Evolutionary conservation across 2,113 vertebrate genomes (phyloP).

Genomic region (Albula goreensis): DNA sequence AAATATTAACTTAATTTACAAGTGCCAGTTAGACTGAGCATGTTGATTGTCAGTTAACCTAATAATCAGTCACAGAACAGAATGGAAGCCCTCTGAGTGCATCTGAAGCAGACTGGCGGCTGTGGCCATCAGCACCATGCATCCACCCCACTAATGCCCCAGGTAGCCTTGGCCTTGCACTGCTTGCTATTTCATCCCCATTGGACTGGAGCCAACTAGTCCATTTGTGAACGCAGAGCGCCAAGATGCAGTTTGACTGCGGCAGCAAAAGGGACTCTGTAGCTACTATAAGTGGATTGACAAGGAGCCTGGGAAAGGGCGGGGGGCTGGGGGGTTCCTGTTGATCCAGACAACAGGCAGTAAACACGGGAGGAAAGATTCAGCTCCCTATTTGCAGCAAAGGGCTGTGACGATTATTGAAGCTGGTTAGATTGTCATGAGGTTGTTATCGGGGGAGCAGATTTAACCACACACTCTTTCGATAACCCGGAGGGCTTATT

Average conservation of each 20-base stretch:
- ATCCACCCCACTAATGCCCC: conserved; percentile 8
- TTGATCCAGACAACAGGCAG: conserved; percentile 15
- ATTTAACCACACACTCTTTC: conserved; percentile 5
- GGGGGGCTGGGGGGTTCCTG: background rate
- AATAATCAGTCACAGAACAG: background rate
- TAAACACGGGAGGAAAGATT: background rate
- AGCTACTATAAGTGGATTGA: background rate
- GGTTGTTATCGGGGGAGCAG: background rate
- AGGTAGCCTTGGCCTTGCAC: background rate
- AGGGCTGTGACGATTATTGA: background rate
- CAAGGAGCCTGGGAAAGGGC: background rate
- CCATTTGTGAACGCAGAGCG: conserved; percentile 61
- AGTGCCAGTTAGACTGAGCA: background rate
- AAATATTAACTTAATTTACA: background rate
- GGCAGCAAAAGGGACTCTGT: conserved; percentile 47
- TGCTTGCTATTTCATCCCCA: conserved; percentile 8
- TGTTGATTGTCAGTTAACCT: background rate
- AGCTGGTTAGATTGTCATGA: background rate
- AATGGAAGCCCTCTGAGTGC: background rate
- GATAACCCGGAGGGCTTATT: background rate
- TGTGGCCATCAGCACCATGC: background rate
- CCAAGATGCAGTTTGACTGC: conserved; percentile 47
- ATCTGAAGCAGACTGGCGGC: background rate
- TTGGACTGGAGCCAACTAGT: conserved; percentile 55
- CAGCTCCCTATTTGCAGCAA: background rate